These are phyloP conservation scores for Mastomys coucha DNA, from an alignment of 2,113 vertebrate genomes.

Conservation along the genomic window DNA sequence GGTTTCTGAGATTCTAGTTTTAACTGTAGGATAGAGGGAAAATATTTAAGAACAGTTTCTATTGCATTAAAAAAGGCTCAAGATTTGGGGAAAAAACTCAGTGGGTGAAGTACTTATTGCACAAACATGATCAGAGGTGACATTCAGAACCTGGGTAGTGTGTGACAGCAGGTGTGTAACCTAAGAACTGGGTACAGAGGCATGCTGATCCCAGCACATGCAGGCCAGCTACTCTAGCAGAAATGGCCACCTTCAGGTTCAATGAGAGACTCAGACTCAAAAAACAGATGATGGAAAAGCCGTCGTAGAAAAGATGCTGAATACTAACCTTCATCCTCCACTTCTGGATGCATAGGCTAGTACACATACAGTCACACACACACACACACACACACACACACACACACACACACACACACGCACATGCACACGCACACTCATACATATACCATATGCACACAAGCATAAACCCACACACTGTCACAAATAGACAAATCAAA, in stretches of 20 bases:
- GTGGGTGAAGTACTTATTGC: not conserved
- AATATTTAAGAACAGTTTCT: conserved; percentile 26
- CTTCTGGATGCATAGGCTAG: not conserved
- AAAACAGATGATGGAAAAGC: not conserved
- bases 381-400: not conserved
- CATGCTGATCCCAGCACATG: no score
- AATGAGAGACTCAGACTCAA: not conserved
- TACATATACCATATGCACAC: not conserved
- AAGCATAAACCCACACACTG: not conserved
- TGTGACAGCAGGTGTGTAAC: not conserved
- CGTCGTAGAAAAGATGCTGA: not conserved
- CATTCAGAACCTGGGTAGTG: not conserved
- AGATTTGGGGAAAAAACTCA: not conserved
- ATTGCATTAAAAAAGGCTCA: not conserved
- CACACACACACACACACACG: not conserved
- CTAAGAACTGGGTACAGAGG: not conserved
- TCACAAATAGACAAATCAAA: not conserved
- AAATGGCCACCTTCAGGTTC: not conserved
- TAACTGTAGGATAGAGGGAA: not conserved
- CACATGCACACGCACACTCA: not conserved
- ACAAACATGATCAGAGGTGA: not conserved
- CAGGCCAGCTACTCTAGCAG: not conserved
- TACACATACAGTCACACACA: not conserved
- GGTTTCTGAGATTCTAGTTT: not conserved
- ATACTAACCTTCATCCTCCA: not conserved